These are phyloP conservation scores for Passer montanus DNA, from an alignment of 2,113 vertebrate genomes.

Conservation along the genomic window DNA sequence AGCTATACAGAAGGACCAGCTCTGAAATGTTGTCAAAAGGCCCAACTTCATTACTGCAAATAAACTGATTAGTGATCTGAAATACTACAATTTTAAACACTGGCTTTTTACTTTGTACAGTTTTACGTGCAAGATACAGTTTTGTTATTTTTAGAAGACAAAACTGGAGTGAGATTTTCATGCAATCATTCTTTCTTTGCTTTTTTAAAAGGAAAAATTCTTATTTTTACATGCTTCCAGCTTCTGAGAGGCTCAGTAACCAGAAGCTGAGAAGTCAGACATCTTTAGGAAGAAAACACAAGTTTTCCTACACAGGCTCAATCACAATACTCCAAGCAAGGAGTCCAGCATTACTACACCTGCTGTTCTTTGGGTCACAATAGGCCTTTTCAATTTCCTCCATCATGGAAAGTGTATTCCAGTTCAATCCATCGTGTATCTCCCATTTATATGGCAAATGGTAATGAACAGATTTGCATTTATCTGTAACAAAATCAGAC, in stretches of 20 bases:
- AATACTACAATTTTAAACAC: neutral
- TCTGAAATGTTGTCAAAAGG: neutral
- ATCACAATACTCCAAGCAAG: neutral
- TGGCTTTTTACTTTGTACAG: neutral
- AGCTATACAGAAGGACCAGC: neutral
- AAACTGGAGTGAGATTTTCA: neutral
- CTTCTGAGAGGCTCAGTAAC: neutral
- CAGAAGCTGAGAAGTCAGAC: neutral
- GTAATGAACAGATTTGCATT: slow-evolving; percentile 83
- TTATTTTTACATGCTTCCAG: neutral
- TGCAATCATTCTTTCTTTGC: neutral
- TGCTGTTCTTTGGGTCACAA: slow-evolving; percentile 76
- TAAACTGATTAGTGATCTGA: neutral
- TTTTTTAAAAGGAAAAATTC: neutral
- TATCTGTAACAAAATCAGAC: slow-evolving; percentile 69
- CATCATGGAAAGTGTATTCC: slow-evolving; percentile 78
- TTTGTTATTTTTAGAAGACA: neutral
- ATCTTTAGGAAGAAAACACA: neutral
- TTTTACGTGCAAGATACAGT: neutral
- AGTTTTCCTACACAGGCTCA: neutral
- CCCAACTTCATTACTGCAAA: neutral
- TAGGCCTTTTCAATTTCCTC: slow-evolving; percentile 86
- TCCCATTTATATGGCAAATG: slow-evolving; percentile 91
- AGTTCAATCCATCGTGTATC: slow-evolving; percentile 56
- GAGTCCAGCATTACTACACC: slow-evolving; percentile 37